phyloP scores from a whole-genome alignment of 2,888 invertebrate genomes.

The Cremastinae sp. region DNA sequence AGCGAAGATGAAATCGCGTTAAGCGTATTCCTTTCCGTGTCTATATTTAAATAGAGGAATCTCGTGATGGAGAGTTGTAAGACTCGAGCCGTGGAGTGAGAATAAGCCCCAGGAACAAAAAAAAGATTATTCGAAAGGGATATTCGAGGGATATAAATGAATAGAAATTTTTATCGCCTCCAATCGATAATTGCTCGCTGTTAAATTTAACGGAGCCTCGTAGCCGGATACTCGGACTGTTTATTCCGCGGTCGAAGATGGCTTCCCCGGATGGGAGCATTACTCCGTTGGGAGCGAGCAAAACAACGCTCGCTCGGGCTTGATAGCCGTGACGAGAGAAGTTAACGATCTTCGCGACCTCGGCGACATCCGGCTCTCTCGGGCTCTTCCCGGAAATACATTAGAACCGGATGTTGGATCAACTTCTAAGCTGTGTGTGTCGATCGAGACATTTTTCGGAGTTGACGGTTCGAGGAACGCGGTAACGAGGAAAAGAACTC shows the following conservation, averaged over 20 bases:
- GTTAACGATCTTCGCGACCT: slow-evolving; percentile 49
- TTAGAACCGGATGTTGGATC: slow-evolving; percentile 75
- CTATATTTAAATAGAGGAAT: slow-evolving; percentile 9
- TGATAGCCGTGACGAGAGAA: slow-evolving; percentile 70
- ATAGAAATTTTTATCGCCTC: no score
- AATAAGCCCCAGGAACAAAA: no score
- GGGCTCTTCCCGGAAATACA: slow-evolving; percentile 73
- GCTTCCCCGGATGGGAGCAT: slow-evolving; percentile 6
- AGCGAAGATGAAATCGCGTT: slow-evolving; percentile 18
- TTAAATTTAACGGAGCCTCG: slow-evolving; percentile 13
- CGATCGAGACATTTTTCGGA: no score
- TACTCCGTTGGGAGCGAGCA: slow-evolving; percentile 62
- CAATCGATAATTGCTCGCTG: background rate
- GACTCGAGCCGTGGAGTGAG: no score
- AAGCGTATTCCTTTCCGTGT: slow-evolving; percentile 13
- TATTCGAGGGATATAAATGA: no score
- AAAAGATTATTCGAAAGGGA: no score
- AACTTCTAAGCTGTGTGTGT: slow-evolving; percentile 65
- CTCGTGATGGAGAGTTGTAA: background rate
- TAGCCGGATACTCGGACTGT: background rate
- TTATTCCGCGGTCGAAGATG: background rate
- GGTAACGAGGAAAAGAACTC: slow-evolving; percentile 48
- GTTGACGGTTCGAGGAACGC: background rate
- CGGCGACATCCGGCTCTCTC: slow-evolving; percentile 52
- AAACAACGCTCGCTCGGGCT: slow-evolving; percentile 73